Base-by-base conservation (phyloP, 2,888 invertebrate species). In the Macrophya alboannulata region DNA sequence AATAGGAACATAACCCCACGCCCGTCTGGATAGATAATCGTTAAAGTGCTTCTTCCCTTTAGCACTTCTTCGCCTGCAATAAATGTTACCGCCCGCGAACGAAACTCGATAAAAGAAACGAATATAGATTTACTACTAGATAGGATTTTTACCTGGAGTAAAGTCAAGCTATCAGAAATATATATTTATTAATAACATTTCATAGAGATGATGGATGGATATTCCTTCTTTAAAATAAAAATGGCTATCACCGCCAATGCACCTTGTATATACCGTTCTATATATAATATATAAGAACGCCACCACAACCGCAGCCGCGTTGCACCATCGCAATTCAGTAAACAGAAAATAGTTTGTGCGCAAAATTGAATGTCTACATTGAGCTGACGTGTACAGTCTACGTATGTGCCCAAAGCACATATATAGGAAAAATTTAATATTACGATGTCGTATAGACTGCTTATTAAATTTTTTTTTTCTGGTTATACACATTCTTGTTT, bases 1-100 rank as follows among this genome's bases (percentile, higher is more conserved):
- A 77, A 51, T 77, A 37, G 15, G 21, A 43, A 51, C 17, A 48
- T 77, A 17, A 48, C 55, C 55, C 55, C 55, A 31, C 72, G 45
- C n/a, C 31, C 5, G 81, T 77, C 77, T 77, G 55, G 77, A 77
- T 77, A 62, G 62, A 81, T 81, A 81, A 81, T 65, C 81, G 81
- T 81, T 43, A 15, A 62, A 81, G 65, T 81, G 81, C 45, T 81
- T 81, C 12, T 31, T 55, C n/a, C 55, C 55, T 55, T 31, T 55
- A 55, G 5, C 55, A n/a, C n/a, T 62, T 31, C 3, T 31, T 62
- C 65, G 45, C 43, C 40, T 15, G 81, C 62, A 37, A 81, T 81
- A 62, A 77, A 77, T 77, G 37, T 65, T 25, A 81, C 40, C 4
- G 21, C 25, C 15, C 1, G 31, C 31, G 21, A 62, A 21, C 40